Conservation (phyloP, 2,113 vertebrate species). For the Penelope pileata region DNA sequence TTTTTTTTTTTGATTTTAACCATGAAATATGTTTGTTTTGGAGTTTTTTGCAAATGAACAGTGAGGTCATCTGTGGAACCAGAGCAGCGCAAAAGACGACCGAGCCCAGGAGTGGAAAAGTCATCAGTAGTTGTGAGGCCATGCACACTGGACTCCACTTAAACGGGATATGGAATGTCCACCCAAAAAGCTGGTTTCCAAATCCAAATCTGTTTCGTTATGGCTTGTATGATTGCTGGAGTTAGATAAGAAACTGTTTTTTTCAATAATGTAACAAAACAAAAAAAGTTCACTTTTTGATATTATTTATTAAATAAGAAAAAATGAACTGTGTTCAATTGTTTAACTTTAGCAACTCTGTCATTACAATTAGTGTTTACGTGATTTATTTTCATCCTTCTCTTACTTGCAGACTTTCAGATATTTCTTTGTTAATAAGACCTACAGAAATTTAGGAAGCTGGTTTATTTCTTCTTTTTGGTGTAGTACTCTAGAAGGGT, state of each 20-base stretch:
- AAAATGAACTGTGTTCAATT: conserved; percentile 64
- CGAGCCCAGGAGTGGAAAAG: neutral
- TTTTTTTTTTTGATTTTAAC: neutral
- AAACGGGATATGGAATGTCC: conserved; percentile 32
- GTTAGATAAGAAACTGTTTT: conserved; percentile 64
- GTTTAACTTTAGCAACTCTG: conserved; percentile 51
- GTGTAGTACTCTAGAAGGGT: neutral
- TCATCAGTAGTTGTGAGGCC: conserved; percentile 37
- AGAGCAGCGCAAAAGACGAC: conserved; percentile 11
- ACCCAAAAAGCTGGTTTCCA: neutral
- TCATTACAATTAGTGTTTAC: neutral
- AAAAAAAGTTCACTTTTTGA: conserved; percentile 65
- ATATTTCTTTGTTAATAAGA: neutral
- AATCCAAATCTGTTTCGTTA: neutral
- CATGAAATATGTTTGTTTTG: neutral
- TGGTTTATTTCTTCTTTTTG: neutral
- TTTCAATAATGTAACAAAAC: conserved; percentile 62
- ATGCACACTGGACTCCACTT: conserved; percentile 21
- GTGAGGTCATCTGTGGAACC: neutral
- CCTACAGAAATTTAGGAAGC: neutral
- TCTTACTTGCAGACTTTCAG: neutral
- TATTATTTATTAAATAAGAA: conserved; percentile 78
- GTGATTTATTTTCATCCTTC: neutral
- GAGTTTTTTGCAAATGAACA: neutral
- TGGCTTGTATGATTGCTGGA: conserved; percentile 62